Base-by-base conservation (phyloP, 2,797 vertebrate species). In the Gephyroberyx darwinii region DNA sequence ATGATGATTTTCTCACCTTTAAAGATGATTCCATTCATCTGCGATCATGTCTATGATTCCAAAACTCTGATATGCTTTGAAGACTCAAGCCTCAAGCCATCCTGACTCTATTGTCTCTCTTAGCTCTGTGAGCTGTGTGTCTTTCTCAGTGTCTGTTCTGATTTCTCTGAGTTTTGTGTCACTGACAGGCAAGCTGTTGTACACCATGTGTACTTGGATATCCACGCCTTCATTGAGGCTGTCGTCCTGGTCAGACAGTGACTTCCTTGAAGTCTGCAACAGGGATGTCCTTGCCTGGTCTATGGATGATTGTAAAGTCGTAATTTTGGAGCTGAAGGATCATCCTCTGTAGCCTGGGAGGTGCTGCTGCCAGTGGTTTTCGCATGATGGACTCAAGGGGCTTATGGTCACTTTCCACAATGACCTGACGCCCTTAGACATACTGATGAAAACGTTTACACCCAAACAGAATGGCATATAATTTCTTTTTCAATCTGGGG, bases 1-100 rank as follows among this genome's bases (percentile, higher is more conserved):
- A 71, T 10, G 5, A 69, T 12, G 8, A 77, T 84, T 26, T 69
- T 78, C 58, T 74, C 77, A 41, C 83, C 30, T 43, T 85, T 82
- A 35, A 82, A 82, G 6, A 76, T 31, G n/a, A 68, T 74, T n/a
- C 56, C 31, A 7, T 76, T 14, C 2, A 80, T 35, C 14, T 43
- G 41, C 56, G 66, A 9, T 54, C 26, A 50, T 65, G 9, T 19
- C 4, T 5, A 9, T 59, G 47, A 13, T 79, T 83, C 67, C 67
- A 65, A 39, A 48, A 74, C 30, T 80, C 69, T 30, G 74, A n/a
- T 2, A 55, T 16, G n/a, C 30, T 75, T 19, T 1, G 19, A 1
- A 55, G 58, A 12, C 70, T 77, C 14, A 35, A 52, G 33, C 31
- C 0, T 66, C 53, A 5, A 72, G 54, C 69, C 61, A 78, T 0